Evolutionary conservation across 2,113 vertebrate species (phyloP), one percentile per base, ranked within the genome.

Genomic region (Odocoileus virginianus): DNA sequence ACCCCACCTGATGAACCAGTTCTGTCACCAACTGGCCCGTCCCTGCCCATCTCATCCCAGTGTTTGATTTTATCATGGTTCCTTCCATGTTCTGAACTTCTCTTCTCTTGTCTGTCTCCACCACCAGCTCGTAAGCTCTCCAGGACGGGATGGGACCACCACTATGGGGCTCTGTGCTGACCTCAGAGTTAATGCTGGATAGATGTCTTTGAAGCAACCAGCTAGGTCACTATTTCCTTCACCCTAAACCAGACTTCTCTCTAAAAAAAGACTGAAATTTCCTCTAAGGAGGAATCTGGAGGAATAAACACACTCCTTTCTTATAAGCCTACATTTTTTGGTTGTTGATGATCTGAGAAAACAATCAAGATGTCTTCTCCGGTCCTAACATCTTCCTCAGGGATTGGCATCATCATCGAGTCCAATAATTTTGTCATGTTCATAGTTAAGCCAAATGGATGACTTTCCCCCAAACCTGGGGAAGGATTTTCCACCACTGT

Each of bases 191-290:
- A 1, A 6, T 2, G 2, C 33, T 6, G 6, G 17, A 7, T 13
- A 13, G 52, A 47, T 8, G 1, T 6, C 55, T n/a, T 36, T 3
- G 54, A 11, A 1, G 3, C 55, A 84, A 92, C 45, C 36, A n/a
- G 43, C 54, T 14, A 19, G 30, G 97, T 86, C 97, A 95, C 95
- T 95, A 98, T 97, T 95, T 98, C 89, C 96, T 97, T 98, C 97
- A 21, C 97, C 94, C 89, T 95, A 94, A 98, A 98, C 97, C 95
- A 97, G 98, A 96, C 93, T 97, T 97, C 95, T 57, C 94, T 97
- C 97, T 55, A 89, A 97, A 92, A 98, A 82, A 95, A 1, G 8
- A 17, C 71, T 90, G 94, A 98, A 76, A 92, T 96, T 92, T 76
- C 7, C 97, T 96, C 97, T 83, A 92, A 98, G 98, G 97, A 94